Conservation (phyloP, 2,888 invertebrate genomes). For the Chrysina gloriosa region DNA sequence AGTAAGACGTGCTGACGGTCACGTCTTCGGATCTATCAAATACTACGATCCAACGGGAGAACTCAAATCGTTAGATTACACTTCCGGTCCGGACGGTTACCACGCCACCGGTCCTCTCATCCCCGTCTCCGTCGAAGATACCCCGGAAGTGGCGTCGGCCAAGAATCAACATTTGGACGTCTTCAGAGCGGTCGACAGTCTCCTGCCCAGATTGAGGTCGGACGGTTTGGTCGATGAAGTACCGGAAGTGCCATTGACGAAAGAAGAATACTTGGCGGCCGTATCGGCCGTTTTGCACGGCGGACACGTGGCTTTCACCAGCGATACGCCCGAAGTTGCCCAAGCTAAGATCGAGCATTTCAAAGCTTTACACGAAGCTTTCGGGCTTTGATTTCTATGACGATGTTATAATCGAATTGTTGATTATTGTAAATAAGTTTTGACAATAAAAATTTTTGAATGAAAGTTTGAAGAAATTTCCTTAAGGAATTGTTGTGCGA, state of each 20-base stretch:
- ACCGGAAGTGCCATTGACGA: constrained; percentile 35
- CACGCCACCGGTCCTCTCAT: constrained; percentile 32
- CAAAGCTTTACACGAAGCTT: constrained; percentile 24
- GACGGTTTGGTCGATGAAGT: constrained; percentile 37
- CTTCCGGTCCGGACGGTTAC: constrained; percentile 37
- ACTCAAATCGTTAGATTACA: constrained; percentile 66
- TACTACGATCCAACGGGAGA: constrained; percentile 71
- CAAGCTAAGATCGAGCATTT: constrained; percentile 32
- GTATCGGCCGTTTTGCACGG: constrained; percentile 25
- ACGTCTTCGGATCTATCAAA: constrained; percentile 75
- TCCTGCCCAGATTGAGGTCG: constrained; percentile 29
- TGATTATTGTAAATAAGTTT: constrained; percentile 47
- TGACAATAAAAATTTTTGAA: neutral
- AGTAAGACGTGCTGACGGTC: constrained; percentile 73
- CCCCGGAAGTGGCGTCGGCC: constrained; percentile 33
- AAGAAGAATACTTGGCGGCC: constrained; percentile 35
- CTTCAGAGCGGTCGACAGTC: constrained; percentile 13
- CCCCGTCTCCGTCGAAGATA: constrained; percentile 31
- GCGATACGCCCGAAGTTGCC: constrained; percentile 38
- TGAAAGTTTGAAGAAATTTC: no score
- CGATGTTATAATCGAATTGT: constrained; percentile 27
- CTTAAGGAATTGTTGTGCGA: no score
- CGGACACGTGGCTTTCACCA: constrained; percentile 22
- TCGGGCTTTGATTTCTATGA: constrained; percentile 13
- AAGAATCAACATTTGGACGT: constrained; percentile 26